Evolutionary conservation across 2,888 invertebrate species (phyloP), one percentile per base, ranked within the genome.

Genomic region (Dorcus parallelipipedus): DNA sequence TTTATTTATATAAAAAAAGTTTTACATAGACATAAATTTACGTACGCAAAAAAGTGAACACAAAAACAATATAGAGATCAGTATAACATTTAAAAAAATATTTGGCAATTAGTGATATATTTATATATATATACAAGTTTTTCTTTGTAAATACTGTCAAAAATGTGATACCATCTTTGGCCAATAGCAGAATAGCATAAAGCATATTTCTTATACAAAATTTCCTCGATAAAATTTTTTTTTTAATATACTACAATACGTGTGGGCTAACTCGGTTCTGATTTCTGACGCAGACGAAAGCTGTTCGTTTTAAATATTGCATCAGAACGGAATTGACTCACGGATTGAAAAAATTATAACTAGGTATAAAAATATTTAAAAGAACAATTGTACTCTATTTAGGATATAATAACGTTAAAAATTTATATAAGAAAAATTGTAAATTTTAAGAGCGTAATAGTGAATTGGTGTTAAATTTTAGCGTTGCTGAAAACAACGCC

Each of bases 331-430:
- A 33, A 33, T 33, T 7, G 26, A 7, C 26, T 7, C 26, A 7
- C 26, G 26, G 59, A 61, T 62, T 59, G 64, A 63, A 63, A 64
- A 64, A 66, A 64, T 63, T 54, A 65, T 62, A 64, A 63, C 62
- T 64, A 65, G 64, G 61, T 65, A 64, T 66, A 66, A 63, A 66
- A 67, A 67, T 64, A 67, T 63, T 62, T 55, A 65, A 67, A 67
- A 58, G 64, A 67, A 59, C 59, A 60, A 53, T 67, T 67, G 67
- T 67, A 67, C 66, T 67, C 63, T 62, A 57, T 60, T 60, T 60
- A 59, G 59, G 52, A 59, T 59, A 52, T 59, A 55, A 50, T 33
- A 33, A 45, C 45, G 23, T 52, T 50, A 56, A 55, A 59, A 54
- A 54, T 58, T 51, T 49, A 52, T 41, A 51, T 59, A 52, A 42